Conservation (phyloP, 2,888 invertebrate species). For the Fragum fragum region DNA sequence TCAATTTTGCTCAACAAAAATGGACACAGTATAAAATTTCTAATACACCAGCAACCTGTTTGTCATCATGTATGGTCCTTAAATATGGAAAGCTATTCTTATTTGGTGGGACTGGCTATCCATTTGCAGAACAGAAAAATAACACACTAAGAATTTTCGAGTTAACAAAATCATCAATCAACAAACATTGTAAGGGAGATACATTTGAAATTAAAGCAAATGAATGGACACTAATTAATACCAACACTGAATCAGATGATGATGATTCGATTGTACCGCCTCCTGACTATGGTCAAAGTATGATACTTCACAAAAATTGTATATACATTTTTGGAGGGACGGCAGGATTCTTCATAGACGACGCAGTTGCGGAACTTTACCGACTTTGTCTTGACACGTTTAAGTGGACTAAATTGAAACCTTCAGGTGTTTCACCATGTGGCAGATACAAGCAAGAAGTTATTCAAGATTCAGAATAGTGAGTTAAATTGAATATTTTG, state of each 20-base stretch:
- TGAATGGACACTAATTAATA: not conserved
- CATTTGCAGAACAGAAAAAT: constrained; percentile 14
- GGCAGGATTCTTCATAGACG: not conserved
- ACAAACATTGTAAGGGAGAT: not conserved
- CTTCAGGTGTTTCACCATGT: constrained; percentile 3
- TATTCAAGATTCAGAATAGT: constrained; percentile 19
- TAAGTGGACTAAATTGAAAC: constrained; percentile 10
- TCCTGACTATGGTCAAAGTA: constrained; percentile 25
- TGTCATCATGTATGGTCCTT: constrained; percentile 21
- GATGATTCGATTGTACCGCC: not conserved
- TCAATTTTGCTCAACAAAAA: constrained; percentile 91
- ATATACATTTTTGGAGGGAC: constrained; percentile 18
- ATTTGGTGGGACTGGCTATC: constrained; percentile 28
- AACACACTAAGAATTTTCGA: constrained; percentile 2
- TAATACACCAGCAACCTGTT: constrained; percentile 1
- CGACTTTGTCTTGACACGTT: constrained; percentile 1
- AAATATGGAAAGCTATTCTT: constrained; percentile 11
- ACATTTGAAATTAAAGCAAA: not conserved
- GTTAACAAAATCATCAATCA: not conserved
- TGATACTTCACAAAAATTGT: constrained; percentile 5
- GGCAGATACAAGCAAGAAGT: constrained; percentile 28
- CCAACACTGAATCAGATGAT: not conserved
- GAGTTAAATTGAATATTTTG: too few relatives aligned
- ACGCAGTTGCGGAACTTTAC: constrained; percentile 15
- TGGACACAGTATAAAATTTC: constrained; percentile 89